phyloP scores from a whole-genome alignment of 2,888 invertebrate species.

The Aporophyla nigra region DNA sequence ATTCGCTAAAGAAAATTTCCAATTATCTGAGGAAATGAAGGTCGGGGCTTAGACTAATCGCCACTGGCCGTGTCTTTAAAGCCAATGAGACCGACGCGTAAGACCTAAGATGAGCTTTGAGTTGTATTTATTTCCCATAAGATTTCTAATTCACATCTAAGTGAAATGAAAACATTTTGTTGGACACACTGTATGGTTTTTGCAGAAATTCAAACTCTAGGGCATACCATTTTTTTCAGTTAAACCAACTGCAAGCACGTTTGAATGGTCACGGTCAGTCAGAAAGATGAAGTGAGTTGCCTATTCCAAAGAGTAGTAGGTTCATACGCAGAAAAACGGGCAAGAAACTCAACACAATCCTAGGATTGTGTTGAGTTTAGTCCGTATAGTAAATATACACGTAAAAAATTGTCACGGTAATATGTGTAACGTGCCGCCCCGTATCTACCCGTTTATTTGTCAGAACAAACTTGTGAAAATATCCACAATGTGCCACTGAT shows the following conservation, averaged over 20 bases:
- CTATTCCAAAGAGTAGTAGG: background rate
- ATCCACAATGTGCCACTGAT: background rate
- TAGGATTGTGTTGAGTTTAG: too few species aligned
- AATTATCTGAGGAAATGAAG: background rate
- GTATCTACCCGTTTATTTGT: background rate
- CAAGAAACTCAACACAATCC: too few species aligned
- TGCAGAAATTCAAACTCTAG: background rate
- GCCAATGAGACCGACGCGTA: background rate
- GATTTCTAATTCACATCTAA: background rate
- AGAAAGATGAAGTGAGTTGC: background rate
- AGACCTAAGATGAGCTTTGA: background rate
- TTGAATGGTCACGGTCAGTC: background rate
- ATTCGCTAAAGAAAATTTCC: background rate
- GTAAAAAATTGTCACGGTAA: background rate
- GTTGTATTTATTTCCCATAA: background rate
- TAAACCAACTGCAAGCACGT: background rate
- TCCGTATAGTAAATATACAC: background rate
- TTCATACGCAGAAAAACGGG: background rate
- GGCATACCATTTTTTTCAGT: background rate
- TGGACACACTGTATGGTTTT: background rate
- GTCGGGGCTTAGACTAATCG: background rate
- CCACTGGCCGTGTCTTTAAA: background rate
- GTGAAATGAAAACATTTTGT: background rate
- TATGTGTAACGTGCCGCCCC: constrained; percentile 12
- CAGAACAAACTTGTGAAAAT: constrained; percentile 4